Percentiles rank a stretch among this genome's conserved stretches.
phyloP scores from a whole-genome alignment of 2,113 vertebrate genomes.

The Zosterops hypoxanthus region DNA sequence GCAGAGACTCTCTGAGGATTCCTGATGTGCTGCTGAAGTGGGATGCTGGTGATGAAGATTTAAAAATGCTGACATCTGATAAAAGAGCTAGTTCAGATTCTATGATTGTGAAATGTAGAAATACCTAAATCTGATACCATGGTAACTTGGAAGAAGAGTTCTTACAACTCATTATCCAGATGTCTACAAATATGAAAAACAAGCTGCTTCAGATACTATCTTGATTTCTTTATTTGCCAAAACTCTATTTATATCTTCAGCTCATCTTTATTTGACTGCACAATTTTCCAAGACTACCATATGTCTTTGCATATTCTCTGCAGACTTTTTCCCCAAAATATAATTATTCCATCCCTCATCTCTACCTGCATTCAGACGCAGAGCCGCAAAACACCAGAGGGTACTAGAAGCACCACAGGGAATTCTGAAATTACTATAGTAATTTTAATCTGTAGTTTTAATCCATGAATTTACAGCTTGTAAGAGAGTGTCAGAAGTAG shows the following conservation, averaged over 20 bases:
- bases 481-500: conserved; percentile 3
- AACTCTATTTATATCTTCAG: not conserved
- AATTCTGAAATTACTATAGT: not conserved
- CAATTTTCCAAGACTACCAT: not conserved
- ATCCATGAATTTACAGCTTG: conserved; percentile 17
- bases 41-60: not conserved
- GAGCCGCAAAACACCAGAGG: not conserved
- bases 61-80: not conserved
- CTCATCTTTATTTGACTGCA: not conserved
- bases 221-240: not conserved
- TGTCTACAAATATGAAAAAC: not conserved
- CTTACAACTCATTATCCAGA: not conserved
- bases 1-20: not conserved
- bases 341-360: not conserved
- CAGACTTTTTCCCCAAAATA: not conserved
- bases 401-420: not conserved
- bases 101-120: not conserved
- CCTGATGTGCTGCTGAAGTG: not conserved
- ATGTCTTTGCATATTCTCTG: not conserved
- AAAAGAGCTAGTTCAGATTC: not conserved
- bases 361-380: not conserved
- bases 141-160: conserved; percentile 1
- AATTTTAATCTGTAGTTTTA: not conserved
- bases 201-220: not conserved
- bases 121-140: not conserved